Evolutionary conservation across 2,888 invertebrate species (phyloP).

Genomic region (Spilosoma lubricipeda): DNA sequence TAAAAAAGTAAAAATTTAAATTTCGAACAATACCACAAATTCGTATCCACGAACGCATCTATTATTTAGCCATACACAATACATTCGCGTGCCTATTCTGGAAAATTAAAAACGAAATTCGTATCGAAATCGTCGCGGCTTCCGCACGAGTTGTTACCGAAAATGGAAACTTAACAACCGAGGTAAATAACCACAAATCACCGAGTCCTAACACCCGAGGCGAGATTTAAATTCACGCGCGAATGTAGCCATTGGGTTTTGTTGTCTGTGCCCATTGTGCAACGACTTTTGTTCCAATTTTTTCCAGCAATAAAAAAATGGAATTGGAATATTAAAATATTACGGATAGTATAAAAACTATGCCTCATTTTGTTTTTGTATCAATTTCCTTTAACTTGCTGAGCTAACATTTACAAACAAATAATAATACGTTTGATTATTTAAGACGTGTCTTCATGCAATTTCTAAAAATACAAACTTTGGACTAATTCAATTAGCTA

Average conservation of each 20-base stretch:
- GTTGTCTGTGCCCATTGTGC: slow-evolving; percentile 51
- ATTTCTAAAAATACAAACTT: not conserved
- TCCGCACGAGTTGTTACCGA: slow-evolving; percentile 77
- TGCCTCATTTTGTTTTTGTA: not conserved
- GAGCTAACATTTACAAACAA: not conserved
- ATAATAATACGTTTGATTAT: not conserved
- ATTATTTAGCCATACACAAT: slow-evolving; percentile 56
- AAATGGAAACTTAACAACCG: slow-evolving; percentile 85
- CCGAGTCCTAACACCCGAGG: slow-evolving; percentile 81
- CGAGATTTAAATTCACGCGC: slow-evolving; percentile 83
- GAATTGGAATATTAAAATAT: not conserved
- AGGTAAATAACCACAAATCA: slow-evolving; percentile 86
- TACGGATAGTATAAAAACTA: not conserved
- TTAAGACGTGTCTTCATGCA: not conserved
- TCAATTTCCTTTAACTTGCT: not conserved
- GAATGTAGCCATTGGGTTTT: slow-evolving; percentile 68
- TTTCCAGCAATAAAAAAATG: not conserved
- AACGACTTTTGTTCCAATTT: slow-evolving; percentile 18
- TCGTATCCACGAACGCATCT: slow-evolving; percentile 47
- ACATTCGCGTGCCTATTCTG: slow-evolving; percentile 68
- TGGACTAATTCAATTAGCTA: not conserved
- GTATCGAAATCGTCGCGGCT: slow-evolving; percentile 77
- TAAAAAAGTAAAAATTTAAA: slow-evolving; percentile 50
- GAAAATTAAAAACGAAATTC: slow-evolving; percentile 82
- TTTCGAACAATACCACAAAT: slow-evolving; percentile 51